A percentile compares a stretch with the other conserved stretches of the same genome.
Evolutionary conservation across 2,888 invertebrate genomes (phyloP).

Genomic region (Xestia xanthographa): DNA sequence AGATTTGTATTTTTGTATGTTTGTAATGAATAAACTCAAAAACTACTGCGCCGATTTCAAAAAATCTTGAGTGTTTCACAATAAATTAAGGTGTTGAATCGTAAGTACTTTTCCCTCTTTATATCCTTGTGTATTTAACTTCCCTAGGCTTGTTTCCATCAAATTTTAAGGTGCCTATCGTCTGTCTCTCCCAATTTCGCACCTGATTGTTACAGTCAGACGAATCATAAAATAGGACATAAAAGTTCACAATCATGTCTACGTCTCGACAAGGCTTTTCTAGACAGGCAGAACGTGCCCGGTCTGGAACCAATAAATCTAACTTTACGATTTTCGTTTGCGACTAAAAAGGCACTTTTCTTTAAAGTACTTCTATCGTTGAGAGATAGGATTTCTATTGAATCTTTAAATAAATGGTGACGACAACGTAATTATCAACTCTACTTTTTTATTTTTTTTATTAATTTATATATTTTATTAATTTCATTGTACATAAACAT

Average conservation of each 20-base stretch:
- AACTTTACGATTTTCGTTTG: constrained; percentile 38
- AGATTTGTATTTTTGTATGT: too few relatives aligned
- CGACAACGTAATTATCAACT: too few relatives aligned
- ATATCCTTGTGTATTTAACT: neutral
- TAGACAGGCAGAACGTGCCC: constrained; percentile 21
- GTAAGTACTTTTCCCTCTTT: neutral
- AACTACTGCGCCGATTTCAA: too few relatives aligned
- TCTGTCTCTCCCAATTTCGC: constrained; percentile 5
- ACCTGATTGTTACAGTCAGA: constrained; percentile 23
- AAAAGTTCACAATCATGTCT: constrained; percentile 43
- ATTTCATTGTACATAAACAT: neutral
- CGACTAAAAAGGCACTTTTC: constrained; percentile 8
- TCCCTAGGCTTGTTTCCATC: neutral
- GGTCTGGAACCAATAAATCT: constrained; percentile 28
- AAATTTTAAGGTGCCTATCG: neutral
- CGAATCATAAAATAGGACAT: constrained; percentile 29
- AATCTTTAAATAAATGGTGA: neutral
- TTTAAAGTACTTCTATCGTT: neutral
- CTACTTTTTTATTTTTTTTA: too few relatives aligned
- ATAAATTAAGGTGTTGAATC: too few relatives aligned
- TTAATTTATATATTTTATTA: too few relatives aligned
- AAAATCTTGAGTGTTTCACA: neutral
- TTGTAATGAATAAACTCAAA: too few relatives aligned
- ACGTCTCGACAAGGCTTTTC: constrained; percentile 2
- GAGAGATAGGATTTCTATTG: neutral